Evolutionary conservation across 2,797 vertebrate genomes (phyloP), one percentile per base, ranked within the genome.

Genomic region (Sebastes umbrosus): DNA sequence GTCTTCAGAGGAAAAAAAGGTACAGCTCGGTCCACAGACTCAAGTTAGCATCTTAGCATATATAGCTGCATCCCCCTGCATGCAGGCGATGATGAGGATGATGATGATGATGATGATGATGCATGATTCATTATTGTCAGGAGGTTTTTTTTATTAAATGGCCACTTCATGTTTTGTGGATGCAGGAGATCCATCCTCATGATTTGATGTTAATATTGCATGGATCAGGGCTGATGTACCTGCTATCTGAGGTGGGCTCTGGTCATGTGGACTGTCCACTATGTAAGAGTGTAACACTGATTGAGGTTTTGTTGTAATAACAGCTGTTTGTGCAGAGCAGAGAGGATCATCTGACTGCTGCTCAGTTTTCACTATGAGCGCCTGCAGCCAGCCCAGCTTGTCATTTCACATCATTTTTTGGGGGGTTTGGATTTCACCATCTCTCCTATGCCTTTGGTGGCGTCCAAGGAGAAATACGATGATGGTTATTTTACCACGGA

Each of bases 21-120:
- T 95, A 95, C 22, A 25, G 87, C 69, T 13, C 82, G 73, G 79
- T 75, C 70, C 77, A 55, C 74, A 31, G 62, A 83, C 84, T 72
- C 69, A 90, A 93, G 87, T 93, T 93, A 94, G 94, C 94, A 81
- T 82, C 77, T 92, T 94, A 95, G 93, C 93, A 87, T 43, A 43
- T 43, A 43, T 94, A 83, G 92, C 91, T 74, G 83, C 88, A 75
- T 78, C 20, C 62, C 69, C 68, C 73, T 64, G 65, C 76, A 79
- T 70, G 74, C 58, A 68, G 75, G 50, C 50, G 20, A 52, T 52
- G 50, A 6, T 52, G 50, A 29, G 14, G 83, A 59, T 80, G 82
- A 14, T n/a, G 50, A 29, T 25, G 83, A 59, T 80, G 82, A 14
- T n/a, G 50, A 29, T 25, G 83, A 59, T 80, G 82, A 16, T 50